These are phyloP conservation scores for Scaptodrosophila latifasciaeformis DNA, from an alignment of 2,888 invertebrate species.

Conservation along the genomic window DNA sequence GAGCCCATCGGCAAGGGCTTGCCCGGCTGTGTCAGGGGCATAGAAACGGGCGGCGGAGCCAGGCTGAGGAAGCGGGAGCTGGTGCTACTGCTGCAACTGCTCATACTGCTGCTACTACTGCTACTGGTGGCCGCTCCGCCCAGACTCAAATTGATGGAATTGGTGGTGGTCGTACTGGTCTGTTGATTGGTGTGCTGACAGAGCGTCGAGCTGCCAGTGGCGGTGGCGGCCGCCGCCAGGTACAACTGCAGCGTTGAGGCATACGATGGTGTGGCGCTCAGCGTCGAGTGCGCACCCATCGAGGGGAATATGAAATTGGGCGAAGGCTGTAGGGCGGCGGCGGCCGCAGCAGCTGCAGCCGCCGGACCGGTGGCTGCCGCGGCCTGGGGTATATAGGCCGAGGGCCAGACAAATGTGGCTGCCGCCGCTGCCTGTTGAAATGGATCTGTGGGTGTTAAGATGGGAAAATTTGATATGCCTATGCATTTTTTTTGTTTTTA, in stretches of 20 bases:
- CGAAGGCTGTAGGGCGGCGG: slow-evolving; percentile 66
- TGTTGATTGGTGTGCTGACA: slow-evolving; percentile 78
- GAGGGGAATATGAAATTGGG: slow-evolving; percentile 71
- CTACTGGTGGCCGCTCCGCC: slow-evolving; percentile 51
- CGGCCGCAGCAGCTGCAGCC: slow-evolving; percentile 45
- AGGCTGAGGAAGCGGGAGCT: slow-evolving; percentile 67
- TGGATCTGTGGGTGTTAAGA: slow-evolving; percentile 74
- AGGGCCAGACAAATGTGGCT: slow-evolving; percentile 72
- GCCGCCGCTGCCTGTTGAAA: slow-evolving; percentile 72
- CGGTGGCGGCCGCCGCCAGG: slow-evolving; percentile 71
- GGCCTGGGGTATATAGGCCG: slow-evolving; percentile 70
- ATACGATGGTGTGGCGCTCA: slow-evolving; percentile 62
- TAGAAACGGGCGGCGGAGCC: slow-evolving; percentile 42
- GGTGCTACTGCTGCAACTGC: slow-evolving; percentile 51
- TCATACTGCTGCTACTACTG: slow-evolving; percentile 54
- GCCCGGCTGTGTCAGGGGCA: slow-evolving; percentile 14
- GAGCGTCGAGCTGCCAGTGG: slow-evolving; percentile 75
- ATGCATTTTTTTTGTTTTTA: slow-evolving; percentile 41
- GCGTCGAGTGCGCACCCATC: slow-evolving; percentile 65
- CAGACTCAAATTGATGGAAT: slow-evolving; percentile 66
- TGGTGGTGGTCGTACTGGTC: slow-evolving; percentile 59
- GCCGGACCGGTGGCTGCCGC: slow-evolving; percentile 34
- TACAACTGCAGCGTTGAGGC: slow-evolving; percentile 80
- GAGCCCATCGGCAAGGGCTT: slow-evolving; percentile 47
- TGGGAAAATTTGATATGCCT: slow-evolving; percentile 74